Evolutionary conservation across 2,797 vertebrate species (phyloP), one percentile per base, ranked within the genome.

Genomic region (Microchirus variegatus): DNA sequence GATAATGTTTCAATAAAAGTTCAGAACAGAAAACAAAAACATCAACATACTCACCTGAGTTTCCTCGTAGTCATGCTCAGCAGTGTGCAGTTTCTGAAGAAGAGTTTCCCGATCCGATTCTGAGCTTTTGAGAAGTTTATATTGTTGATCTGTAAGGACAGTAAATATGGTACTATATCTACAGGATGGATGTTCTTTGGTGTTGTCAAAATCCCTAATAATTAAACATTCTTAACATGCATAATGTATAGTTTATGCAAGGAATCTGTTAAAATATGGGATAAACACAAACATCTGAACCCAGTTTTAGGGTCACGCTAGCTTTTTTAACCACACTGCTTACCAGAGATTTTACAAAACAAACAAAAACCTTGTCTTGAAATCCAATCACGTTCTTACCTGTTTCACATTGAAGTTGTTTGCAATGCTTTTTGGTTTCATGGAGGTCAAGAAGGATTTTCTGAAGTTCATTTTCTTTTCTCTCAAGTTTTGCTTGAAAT

Each of bases 391-490:
- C 31, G 7, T 47, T 63, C 83, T 79, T 94, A 98, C 97, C 88
- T 93, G 85, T 88, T 82, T 87, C 80, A 75, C 95, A 91, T 67
- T 93, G 77, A 51, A 96, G 91, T 15, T 84, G 82, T 78, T 78
- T 84, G 82, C 88, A 89, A 59, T 84, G 85, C 52, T 90, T 83
- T 72, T 89, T 87, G 41, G 89, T 90, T 76, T 95, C 91, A 53
- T 93, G 77, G n/a, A 97, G 82, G 53, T 92, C 85, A 75, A 83
- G 59, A 48, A 85, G 85, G 54, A 94, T 69, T 46, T 93, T 88
- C 78, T 89, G 85, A 40, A 95, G 84, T 65, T 94, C 78, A 48
- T 65, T 79, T 75, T 96, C 93, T 78, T 93, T 95, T 41, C 94
- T 89, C 65, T 76, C 75, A 8, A 87, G 85, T 80, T 94, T 84